Base-by-base conservation (phyloP, 2,113 vertebrate genomes). In the Taurulus bubalis region DNA sequence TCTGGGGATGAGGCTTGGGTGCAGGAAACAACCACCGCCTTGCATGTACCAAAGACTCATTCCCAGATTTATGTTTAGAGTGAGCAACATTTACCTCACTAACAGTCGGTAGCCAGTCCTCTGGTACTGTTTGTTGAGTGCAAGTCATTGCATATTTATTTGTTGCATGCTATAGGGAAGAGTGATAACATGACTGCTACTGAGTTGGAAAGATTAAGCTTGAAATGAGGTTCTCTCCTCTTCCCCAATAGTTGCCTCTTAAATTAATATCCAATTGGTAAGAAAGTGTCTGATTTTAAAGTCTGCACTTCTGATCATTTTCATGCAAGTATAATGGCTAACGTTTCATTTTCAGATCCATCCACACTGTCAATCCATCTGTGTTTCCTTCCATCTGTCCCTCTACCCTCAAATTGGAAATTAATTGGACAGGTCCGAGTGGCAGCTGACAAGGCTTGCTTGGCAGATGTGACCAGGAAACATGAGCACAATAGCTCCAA, bases 381-480 rank as follows among this genome's bases (percentile, higher is more conserved):
- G 79, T 77, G 69, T 80, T 82, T 87, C 72, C 73, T 66, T 74
- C 79, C 71, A 76, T 89, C 70, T 49, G 65, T 77, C 55, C 49
- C 45, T 60, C 60, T 80, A 56, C 67, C 64, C 75, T 40, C 75
- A 78, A 73, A 87, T 71, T 83, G 77, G 77, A 71, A 87, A 83
- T 84, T 88, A 89, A 91, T 92, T 92, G 85, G 82, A 88, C 42
- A 86, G 74, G 89, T 90, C 85, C 84, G 65, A 92, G 85, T 89
- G 87, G 91, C 91, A 92, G 91, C 89, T 92, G 88, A 90, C 87
- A 87, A 82, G 85, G 47, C 80, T 88, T 80, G 77, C 81, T 91
- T 92, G 90, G 89, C 91, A 92, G 91, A 92, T 92, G 89, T 90
- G 88, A 87, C 77, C 87, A 88, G 90, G 86, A 91, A 92, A 87